Percentiles rank a stretch among this genome's conserved stretches.
Conservation (phyloP, 2,888 invertebrate species). For the Dastarcus helophoroides region DNA sequence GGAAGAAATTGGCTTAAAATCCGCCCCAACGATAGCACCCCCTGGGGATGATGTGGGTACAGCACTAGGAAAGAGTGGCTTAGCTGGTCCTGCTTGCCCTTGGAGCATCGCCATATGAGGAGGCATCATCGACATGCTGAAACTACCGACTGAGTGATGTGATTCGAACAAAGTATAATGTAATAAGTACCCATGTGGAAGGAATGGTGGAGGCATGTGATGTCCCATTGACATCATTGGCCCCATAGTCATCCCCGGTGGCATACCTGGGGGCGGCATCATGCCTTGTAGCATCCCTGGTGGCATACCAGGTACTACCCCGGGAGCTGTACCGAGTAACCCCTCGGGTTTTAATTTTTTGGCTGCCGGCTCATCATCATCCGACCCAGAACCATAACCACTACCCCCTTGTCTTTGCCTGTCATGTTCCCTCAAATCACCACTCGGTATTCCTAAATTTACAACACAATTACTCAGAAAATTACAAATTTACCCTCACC, state of each 20-base stretch:
- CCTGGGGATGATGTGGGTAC: conserved; percentile 51
- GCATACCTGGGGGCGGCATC: conserved; percentile 46
- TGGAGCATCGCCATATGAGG: conserved; percentile 43
- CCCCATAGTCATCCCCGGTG: conserved; percentile 50
- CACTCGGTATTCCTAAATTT: conserved; percentile 72
- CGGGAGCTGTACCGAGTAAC: conserved; percentile 51
- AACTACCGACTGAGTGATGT: conserved; percentile 13
- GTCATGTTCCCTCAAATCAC: conserved; percentile 90
- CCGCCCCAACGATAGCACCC: conserved; percentile 44
- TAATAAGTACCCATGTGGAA: conserved; percentile 50
- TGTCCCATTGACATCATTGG: conserved; percentile 54
- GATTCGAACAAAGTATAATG: neutral
- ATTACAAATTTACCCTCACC: no score
- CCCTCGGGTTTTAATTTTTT: conserved; percentile 64
- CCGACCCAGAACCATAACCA: conserved; percentile 48
- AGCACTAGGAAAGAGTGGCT: conserved; percentile 76
- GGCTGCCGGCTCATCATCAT: conserved; percentile 71
- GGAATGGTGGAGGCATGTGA: conserved; percentile 64
- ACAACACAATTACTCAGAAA: no score
- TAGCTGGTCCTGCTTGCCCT: conserved; percentile 43
- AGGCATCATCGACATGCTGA: conserved; percentile 45
- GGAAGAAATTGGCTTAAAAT: conserved; percentile 42
- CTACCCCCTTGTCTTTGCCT: conserved; percentile 58
- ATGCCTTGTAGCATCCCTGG: conserved; percentile 55
- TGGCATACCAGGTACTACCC: conserved; percentile 46